These are phyloP conservation scores for Platygyra sinensis DNA, from an alignment of 64 coral and sea anemone species.

Conservation along the genomic window DNA sequence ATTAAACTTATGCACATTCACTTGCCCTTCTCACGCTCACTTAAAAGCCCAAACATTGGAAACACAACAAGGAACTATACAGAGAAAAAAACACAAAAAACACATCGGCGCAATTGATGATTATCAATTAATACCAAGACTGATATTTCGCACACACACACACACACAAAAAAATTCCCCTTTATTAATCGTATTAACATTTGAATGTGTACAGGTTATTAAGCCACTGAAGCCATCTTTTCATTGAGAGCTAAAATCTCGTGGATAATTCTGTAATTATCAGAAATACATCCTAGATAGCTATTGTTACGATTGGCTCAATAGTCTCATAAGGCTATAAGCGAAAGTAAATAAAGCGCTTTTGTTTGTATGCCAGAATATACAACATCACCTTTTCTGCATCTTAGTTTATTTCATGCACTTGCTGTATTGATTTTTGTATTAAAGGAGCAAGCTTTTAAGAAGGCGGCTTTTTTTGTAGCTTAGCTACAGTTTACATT, in stretches of 20 bases:
- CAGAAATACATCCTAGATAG: background rate
- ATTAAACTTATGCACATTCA: background rate
- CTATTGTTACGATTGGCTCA: background rate
- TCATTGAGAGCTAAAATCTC: background rate
- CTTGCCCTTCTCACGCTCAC: background rate
- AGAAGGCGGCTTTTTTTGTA: slow-evolving; percentile 13
- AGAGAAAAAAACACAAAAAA: background rate
- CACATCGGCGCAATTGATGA: background rate
- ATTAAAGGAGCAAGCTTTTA: slow-evolving; percentile 12
- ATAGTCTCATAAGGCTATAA: background rate
- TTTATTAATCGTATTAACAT: slow-evolving; percentile 7
- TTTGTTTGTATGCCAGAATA: background rate
- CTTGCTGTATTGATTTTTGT: slow-evolving; percentile 28
- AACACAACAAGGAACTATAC: background rate
- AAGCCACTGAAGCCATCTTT: background rate
- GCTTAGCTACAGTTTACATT: slow-evolving; percentile 10
- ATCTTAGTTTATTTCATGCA: slow-evolving; percentile 19
- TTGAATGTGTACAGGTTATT: background rate
- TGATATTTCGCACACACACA: no score
- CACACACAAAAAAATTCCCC: background rate
- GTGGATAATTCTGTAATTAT: background rate
- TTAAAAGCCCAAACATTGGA: background rate
- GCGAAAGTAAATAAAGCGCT: background rate
- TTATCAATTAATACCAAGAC: background rate
- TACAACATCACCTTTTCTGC: slow-evolving; percentile 2